Evolutionary conservation across 2,113 vertebrate genomes (phyloP).

Genomic region (Chloroceryle aenea): DNA sequence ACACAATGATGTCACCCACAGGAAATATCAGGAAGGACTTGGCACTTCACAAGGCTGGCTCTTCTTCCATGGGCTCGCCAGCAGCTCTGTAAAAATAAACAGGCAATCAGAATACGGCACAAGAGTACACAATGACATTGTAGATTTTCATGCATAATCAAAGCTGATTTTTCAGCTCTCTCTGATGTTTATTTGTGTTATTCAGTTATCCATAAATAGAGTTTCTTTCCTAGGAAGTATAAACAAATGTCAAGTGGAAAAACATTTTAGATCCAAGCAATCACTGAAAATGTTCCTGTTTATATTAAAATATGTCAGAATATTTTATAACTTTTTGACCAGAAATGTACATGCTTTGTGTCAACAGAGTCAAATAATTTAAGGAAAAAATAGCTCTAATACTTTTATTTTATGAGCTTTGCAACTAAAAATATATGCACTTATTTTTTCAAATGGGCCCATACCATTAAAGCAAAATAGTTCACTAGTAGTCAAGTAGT

Average conservation of each 20-base stretch:
- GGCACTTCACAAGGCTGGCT: constrained; percentile 90
- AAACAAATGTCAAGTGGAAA: constrained; percentile 92
- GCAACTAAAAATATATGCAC: constrained; percentile 30
- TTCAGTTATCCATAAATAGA: constrained; percentile 95
- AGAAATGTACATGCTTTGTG: constrained; percentile 80
- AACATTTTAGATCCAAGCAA: constrained; percentile 87
- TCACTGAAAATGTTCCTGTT: constrained; percentile 92
- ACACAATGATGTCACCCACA: constrained; percentile 97
- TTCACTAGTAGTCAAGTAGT: background rate
- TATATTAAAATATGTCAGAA: constrained; percentile 93
- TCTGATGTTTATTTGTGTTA: constrained; percentile 96
- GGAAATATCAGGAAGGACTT: constrained; percentile 88
- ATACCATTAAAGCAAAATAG: constrained; percentile 21
- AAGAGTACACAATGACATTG: constrained; percentile 94
- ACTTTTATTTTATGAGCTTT: constrained; percentile 59
- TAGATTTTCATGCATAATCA: constrained; percentile 94
- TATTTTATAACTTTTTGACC: constrained; percentile 82
- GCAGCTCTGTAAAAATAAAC: constrained; percentile 95
- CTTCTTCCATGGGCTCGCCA: constrained; percentile 90
- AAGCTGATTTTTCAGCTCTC: constrained; percentile 92
- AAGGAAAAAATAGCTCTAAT: constrained; percentile 64
- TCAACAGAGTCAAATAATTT: constrained; percentile 74
- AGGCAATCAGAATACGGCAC: constrained; percentile 93
- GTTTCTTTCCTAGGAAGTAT: constrained; percentile 93
- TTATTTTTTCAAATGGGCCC: constrained; percentile 38